These are phyloP conservation scores for Platalea minor DNA, from an alignment of 2,797 vertebrate genomes.

Conservation along the genomic window DNA sequence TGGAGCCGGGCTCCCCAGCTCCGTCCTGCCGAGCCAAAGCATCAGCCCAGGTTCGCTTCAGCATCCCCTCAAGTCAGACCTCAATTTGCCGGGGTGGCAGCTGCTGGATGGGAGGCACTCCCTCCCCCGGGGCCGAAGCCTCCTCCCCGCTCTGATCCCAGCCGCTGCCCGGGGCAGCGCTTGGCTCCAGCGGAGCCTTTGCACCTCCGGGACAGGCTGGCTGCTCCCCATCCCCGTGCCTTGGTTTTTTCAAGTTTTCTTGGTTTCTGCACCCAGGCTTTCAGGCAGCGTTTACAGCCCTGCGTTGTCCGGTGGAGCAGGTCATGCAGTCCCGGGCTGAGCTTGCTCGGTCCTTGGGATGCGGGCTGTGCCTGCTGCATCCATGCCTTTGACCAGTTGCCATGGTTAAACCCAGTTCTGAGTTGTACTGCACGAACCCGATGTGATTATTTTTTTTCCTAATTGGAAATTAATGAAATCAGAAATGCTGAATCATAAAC, in stretches of 20 bases:
- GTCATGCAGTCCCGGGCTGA: neutral
- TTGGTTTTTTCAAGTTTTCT: neutral
- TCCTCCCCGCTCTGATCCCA: neutral
- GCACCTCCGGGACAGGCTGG: constrained; percentile 4
- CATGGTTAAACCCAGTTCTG: neutral
- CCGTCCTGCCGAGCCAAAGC: neutral
- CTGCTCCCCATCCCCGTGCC: neutral
- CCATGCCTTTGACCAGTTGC: rapidly evolving
- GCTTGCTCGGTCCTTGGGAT: neutral
- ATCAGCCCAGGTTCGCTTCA: neutral
- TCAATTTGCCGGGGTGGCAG: neutral
- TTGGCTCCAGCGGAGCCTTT: neutral
- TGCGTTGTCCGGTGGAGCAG: neutral
- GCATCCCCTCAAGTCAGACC: neutral
- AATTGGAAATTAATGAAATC: neutral
- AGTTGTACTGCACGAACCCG: neutral
- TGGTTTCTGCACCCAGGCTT: neutral
- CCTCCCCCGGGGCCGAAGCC: neutral
- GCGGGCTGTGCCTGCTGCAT: neutral
- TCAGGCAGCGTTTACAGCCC: neutral
- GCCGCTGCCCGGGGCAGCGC: neutral
- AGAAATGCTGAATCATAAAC: neutral
- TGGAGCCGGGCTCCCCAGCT: neutral
- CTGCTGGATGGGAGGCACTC: neutral
- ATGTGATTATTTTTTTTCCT: neutral